Percentiles rank a stretch among this genome's conserved stretches.
phyloP scores from a whole-genome alignment of 2,113 vertebrate species.

The Anthoscopus minutus region DNA sequence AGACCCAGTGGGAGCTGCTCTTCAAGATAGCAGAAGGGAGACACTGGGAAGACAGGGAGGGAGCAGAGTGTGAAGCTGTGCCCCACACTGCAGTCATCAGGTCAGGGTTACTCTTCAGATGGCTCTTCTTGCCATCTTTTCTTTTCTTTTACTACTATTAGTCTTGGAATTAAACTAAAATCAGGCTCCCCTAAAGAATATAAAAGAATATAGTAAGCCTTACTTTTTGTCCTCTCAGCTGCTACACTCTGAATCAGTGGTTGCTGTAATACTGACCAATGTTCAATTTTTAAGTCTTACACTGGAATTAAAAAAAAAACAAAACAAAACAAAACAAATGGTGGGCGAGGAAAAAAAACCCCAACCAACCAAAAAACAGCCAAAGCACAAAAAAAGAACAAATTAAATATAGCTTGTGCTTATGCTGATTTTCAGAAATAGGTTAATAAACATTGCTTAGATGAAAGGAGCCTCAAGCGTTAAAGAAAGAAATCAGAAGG shows the following conservation, averaged over 20 bases:
- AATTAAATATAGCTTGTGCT: constrained; percentile 46
- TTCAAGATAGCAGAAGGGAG: not conserved
- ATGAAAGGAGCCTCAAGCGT: constrained; percentile 65
- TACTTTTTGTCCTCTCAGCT: not conserved
- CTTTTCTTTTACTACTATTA: not conserved
- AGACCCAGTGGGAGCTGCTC: not conserved
- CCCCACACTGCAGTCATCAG: not conserved
- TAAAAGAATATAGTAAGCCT: not conserved
- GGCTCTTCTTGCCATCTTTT: not conserved
- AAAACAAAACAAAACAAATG: too few relatives aligned
- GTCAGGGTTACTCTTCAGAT: not conserved
- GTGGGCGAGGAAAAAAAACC: not conserved
- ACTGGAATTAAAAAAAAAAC: not conserved
- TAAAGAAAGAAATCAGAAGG: constrained; percentile 66
- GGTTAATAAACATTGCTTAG: constrained; percentile 63
- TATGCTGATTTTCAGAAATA: constrained; percentile 58
- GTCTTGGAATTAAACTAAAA: not conserved
- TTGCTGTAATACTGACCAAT: not conserved
- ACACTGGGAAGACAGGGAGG: not conserved
- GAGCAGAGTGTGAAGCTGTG: not conserved
- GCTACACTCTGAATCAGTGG: not conserved
- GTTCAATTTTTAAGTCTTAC: not conserved
- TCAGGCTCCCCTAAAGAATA: not conserved
- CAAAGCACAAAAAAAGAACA: constrained; percentile 12
- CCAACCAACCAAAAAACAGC: not conserved